Base-by-base conservation (phyloP, 2,113 vertebrate genomes). In the Trichomycterus rosablanca region DNA sequence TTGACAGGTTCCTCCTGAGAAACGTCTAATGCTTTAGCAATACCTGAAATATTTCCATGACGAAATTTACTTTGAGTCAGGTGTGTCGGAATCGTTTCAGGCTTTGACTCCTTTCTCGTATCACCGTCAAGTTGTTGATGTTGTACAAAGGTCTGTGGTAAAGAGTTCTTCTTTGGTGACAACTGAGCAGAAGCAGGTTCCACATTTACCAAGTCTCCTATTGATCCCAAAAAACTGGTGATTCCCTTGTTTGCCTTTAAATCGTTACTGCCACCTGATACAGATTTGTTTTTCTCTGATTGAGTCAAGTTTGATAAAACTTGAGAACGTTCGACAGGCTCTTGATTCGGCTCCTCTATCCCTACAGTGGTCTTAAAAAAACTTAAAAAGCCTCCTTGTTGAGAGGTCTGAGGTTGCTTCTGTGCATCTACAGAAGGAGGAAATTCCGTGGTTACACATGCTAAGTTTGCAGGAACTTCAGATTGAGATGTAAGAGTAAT, bases 291-390 rank as follows among this genome's bases (percentile, higher is more conserved):
- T 54, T 74, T 68, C 26, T 80, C 84, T 67, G 75, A 78, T 56
- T 72, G 7, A 5, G 30, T 5, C 12, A 7, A 73, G 78, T 79
- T 85, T 40, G 50, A 44, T 62, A 22, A 61, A 23, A 64, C 74
- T 48, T 82, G 73, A 61, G 76, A 69, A 39, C 68, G 4, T 50
- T 77, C 74, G 26, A 77, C 64, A 2, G 78, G 26, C 22, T 79
- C 78, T 35, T 67, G 63, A 76, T 90, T 90, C 56, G 78, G 77
- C 68, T 86, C 83, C 1, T 85, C 80, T n/a, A 80, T 78, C 51
- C 75, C 76, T 26, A 87, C 83, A 61, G 91, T 87, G 2, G 81
- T 85, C 83, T 90, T 94, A 23, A 97, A 89, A 74, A 95, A 86
- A 61, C 79, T 87, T 71, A 93, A 84, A 70, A 94, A 87, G 37